phyloP scores from a whole-genome alignment of 53 echinoderm and acorn worm genomes.

The Luidia sarsii region DNA sequence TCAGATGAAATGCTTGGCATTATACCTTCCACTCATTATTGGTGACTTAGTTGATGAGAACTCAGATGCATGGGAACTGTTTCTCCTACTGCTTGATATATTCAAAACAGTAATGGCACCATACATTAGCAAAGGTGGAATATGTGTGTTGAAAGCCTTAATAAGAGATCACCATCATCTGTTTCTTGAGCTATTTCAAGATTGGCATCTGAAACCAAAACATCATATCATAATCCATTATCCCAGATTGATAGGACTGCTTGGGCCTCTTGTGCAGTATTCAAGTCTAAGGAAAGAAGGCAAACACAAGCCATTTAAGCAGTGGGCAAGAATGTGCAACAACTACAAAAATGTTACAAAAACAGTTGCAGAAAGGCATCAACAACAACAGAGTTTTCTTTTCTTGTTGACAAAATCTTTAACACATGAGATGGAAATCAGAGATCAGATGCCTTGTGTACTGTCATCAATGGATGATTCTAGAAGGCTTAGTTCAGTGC shows the following conservation, averaged over 20 bases:
- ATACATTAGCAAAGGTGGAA: too few relatives aligned
- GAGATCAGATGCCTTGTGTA: constrained; percentile 12
- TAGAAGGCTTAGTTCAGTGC: background rate
- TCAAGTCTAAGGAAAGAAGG: constrained; percentile 30
- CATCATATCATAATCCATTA: constrained; percentile 66
- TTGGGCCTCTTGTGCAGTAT: constrained; percentile 49
- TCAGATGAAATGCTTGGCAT: constrained; percentile 52
- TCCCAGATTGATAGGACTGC: background rate
- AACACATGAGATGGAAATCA: constrained; percentile 13
- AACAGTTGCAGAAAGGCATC: constrained; percentile 56
- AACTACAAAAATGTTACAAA: constrained; percentile 59
- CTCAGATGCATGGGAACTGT: constrained; percentile 51
- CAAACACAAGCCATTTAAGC: too few relatives aligned
- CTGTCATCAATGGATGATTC: constrained; percentile 33
- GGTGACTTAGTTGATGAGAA: constrained; percentile 50
- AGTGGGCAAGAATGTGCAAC: too few relatives aligned
- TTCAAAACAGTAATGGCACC: constrained; percentile 48
- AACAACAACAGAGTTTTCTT: constrained; percentile 33
- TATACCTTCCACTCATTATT: constrained; percentile 42
- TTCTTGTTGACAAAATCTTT: constrained; percentile 22
- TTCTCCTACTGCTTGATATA: constrained; percentile 40
- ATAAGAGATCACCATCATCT: constrained; percentile 56
- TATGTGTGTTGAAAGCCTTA: constrained; percentile 41
- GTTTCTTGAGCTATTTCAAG: constrained; percentile 50
- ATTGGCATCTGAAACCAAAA: constrained; percentile 57